Base-by-base conservation (phyloP, 2,113 vertebrate species). In the Elephas maximus region DNA sequence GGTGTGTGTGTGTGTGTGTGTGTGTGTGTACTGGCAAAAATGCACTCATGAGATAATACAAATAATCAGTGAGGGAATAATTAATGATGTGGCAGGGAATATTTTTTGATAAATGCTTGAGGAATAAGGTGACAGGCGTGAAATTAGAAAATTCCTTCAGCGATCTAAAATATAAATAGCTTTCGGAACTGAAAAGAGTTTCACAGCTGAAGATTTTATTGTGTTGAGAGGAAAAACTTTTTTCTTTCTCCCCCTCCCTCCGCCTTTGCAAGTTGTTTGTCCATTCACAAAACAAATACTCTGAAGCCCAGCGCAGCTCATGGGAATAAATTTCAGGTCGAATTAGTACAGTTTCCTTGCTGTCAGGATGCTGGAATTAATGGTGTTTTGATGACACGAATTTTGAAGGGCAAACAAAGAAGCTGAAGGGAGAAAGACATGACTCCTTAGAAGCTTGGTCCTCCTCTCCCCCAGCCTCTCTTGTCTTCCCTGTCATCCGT, bases 401-500 rank as follows among this genome's bases (percentile, higher is more conserved):
- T 99, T 99, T 99, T 99, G 99, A 99, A 99, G 99, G 98, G 98
- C 97, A 79, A 98, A 99, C 99, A 99, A 99, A 99, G 99, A 97
- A 97, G 98, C 97, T 98, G 99, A 99, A 98, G 99, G 99, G 98
- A 98, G 98, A 99, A 98, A 99, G 99, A 99, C 99, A 99, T 99
- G 99, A 99, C 99, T 99, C 99, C 99, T 99, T 99, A 99, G 99
- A 99, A 99, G 99, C 98, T n/a, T 97, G 98, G 98, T 98, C 98
- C 99, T 99, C 99, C 98, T 99, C 98, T 98, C 99, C 99, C 99
- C 99, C 99, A 98, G 99, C 98, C 98, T 99, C 99, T 99, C 99
- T 99, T 99, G 99, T 99, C 99, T 99, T 98, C 98, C 99, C 99
- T 99, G 99, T 99, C 99, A 99, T 99, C 99, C 99, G 99, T 99